Evolutionary conservation across 2,113 vertebrate species (phyloP).

Genomic region (Micronycteris hirsuta): DNA sequence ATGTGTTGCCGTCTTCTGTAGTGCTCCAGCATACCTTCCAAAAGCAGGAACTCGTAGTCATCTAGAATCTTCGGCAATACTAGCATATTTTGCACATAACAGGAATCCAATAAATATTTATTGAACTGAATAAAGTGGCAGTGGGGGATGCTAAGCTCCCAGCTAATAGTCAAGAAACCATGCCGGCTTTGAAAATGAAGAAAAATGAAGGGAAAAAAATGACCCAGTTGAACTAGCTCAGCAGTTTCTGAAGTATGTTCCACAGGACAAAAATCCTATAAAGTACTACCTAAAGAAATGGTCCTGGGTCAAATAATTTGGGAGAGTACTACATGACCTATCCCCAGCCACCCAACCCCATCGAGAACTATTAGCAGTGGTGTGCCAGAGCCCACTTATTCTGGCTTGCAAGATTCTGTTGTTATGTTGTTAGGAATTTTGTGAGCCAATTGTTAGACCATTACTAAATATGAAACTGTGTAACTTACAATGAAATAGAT

Average conservation of each 20-base stretch:
- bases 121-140: constrained; percentile 1
- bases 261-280: constrained; percentile 7
- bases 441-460: neutral
- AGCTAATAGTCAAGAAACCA: constrained; percentile 22
- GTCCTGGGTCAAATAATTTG: neutral
- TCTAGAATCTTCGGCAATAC: neutral
- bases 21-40: neutral
- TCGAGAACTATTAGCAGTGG: neutral
- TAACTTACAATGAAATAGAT: neutral
- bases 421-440: neutral
- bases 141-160: neutral
- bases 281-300: constrained; percentile 50
- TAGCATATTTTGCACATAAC: constrained; percentile 13
- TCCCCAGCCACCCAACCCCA: neutral
- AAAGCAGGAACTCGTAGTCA: neutral
- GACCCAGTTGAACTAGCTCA: constrained; percentile 16
- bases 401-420: neutral
- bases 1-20: neutral
- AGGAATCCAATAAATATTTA: constrained; percentile 53
- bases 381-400: neutral
- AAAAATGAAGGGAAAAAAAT: neutral
- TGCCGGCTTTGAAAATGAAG: constrained; percentile 16
- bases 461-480: constrained; percentile 22
- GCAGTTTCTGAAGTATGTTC: constrained; percentile 38
- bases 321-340: neutral